Conservation (phyloP, 2,113 vertebrate genomes). For the Eclectus roratus region DNA sequence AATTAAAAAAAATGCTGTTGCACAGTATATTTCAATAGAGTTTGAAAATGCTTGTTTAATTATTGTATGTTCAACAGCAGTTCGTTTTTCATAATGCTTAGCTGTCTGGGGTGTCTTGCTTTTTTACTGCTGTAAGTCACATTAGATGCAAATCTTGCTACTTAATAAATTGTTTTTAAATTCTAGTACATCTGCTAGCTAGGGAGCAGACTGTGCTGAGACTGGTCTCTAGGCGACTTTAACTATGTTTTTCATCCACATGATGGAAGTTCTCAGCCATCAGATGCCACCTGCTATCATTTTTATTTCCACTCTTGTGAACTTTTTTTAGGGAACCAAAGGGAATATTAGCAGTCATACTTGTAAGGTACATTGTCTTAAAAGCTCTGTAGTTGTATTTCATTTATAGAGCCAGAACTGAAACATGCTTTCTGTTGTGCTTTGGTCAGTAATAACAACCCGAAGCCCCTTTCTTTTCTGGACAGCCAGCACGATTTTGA, state of each 20-base stretch:
- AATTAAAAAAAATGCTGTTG: not conserved
- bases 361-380: not conserved
- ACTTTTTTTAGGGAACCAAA: not conserved
- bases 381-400: not conserved
- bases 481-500: not conserved
- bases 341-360: not conserved
- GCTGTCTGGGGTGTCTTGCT: not conserved
- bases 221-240: not conserved
- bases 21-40: not conserved
- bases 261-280: slow-evolving; percentile 32
- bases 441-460: not conserved
- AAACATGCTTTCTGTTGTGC: fast-evolving
- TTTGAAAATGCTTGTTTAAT: not conserved
- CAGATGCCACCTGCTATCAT: slow-evolving; percentile 31
- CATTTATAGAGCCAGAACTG: not conserved
- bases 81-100: not conserved
- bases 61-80: not conserved
- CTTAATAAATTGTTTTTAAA: slow-evolving; percentile 21
- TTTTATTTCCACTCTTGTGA: slow-evolving; percentile 24
- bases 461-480: not conserved
- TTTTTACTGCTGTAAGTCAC: not conserved
- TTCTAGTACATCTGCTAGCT: slow-evolving; percentile 13
- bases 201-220: slow-evolving; percentile 9
- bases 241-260: slow-evolving; percentile 29
- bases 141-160: not conserved